Base-by-base conservation (phyloP, 92 coral and sea anemone genomes). In the Metridium senile region DNA sequence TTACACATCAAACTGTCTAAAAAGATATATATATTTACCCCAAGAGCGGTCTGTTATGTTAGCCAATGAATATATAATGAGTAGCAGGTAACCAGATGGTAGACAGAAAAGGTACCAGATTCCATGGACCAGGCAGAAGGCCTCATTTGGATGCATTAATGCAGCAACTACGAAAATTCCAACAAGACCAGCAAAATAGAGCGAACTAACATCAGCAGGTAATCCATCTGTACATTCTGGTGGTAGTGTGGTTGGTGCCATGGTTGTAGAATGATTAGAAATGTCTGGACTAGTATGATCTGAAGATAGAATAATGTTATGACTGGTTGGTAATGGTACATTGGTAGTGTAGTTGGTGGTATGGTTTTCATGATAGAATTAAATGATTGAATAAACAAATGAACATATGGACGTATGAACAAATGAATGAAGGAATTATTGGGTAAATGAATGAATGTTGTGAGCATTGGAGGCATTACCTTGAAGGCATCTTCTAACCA, bases 11-110 rank as follows among this genome's bases (percentile, higher is more conserved):
- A n/a, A n/a, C n/a, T n/a, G n/a, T n/a, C n/a, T n/a, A n/a, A n/a
- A n/a, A n/a, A n/a, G n/a, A n/a, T n/a, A n/a, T n/a, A n/a, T n/a
- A 0, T n/a, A 71, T 94, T 85, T 70, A 92, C 97, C 99, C 99
- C 99, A 96, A 0, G 97, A 96, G 26, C 97, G 82, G 59, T 96
- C 93, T 0, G 97, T 96, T 71, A 96, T 73, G 91, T 96, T 96
- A 73, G 96, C 93, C 58, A 88, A 75, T 9, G 99, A 96, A 82
- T 96, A 96, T 0, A 92, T 71, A 51, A 96, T 82, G 22, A 92
- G 84, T 57, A 96, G 78, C 0, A 96, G 91, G 61, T 96, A 96
- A 10, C 99, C 99, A 0, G 99, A 87, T 1, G 99, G 99, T 21
- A 96, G 83, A 51, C 91, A 91, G 21, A 89, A 78, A 6, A 96